Evolutionary conservation across 2,888 invertebrate species (phyloP), one percentile per base, ranked within the genome.

Genomic region (Ophioninae sp.): DNA sequence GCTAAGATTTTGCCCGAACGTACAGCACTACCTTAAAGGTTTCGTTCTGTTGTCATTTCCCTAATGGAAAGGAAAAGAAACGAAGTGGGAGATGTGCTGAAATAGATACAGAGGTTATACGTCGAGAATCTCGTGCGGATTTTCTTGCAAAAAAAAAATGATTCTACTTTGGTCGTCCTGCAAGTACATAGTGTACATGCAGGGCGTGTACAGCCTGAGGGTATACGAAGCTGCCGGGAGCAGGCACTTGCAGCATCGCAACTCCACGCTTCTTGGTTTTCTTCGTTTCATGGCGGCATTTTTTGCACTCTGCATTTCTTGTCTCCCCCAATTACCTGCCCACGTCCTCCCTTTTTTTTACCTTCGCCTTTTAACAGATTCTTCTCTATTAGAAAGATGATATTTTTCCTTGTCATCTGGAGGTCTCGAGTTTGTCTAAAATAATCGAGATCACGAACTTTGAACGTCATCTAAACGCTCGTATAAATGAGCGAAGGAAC

Each of bases 281-380:
- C 84, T 70, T 69, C 72, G 85, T 84, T 80, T 78, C 75, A 82
- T 85, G 85, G 77, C 70, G 79, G 79, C 83, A 79, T 70, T 77
- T 65, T 67, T 65, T 30, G 67, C 67, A n/a, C n/a, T 72, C 61
- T 72, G 56, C 68, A 65, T 72, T 67, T 59, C 56, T 62, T 64
- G 67, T 59, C 72, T 64, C 50, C 6, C 20, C 20, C n/a, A 59
- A 59, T 7, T 21, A 21, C 50, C 67, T 62, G 13, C 50, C 57
- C 75, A 20, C 56, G 20, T 57, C 70, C 69, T 75, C 50, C 59
- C 65, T 56, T 57, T 20, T 57, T 21, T 64, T n/a, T n/a, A 30
- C 68, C 68, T 21, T 64, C 23, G 67, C 7, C 23, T 8, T 62
- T 69, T n/a, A 59, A 61, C n/a, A 56, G 30, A 50, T 30, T 37